These are phyloP conservation scores for Zapus hudsonius DNA, from an alignment of 2,113 vertebrate genomes.

Conservation along the genomic window DNA sequence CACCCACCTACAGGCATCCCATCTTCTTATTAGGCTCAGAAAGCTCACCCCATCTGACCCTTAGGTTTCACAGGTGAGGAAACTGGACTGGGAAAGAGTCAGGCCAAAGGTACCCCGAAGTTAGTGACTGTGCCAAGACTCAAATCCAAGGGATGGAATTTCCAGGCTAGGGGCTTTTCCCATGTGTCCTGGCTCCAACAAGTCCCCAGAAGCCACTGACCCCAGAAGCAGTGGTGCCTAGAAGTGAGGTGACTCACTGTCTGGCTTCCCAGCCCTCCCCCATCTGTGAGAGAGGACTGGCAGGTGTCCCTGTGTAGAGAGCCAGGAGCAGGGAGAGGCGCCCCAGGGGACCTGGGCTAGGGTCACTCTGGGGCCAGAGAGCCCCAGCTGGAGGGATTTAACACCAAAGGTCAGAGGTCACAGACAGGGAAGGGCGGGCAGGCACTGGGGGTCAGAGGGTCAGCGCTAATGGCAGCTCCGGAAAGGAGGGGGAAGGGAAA, in stretches of 20 bases:
- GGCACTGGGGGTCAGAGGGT: conserved; percentile 74
- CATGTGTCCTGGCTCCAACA: neutral
- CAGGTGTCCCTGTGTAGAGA: conserved; percentile 71
- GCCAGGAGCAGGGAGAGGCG: conserved; percentile 61
- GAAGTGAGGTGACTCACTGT: conserved; percentile 75
- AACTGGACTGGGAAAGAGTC: neutral
- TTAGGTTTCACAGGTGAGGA: conserved; percentile 43
- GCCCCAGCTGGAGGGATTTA: conserved; percentile 82
- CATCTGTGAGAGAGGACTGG: conserved; percentile 60
- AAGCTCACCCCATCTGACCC: conserved; percentile 53
- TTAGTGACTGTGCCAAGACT: neutral
- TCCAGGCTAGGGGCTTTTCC: conserved; percentile 30
- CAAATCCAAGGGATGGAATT: neutral
- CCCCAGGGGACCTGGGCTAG: conserved; percentile 63
- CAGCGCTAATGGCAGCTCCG: conserved; percentile 77
- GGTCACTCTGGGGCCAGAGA: conserved; percentile 76
- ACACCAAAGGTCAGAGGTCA: conserved; percentile 79
- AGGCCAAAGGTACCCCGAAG: neutral
- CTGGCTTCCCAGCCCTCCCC: conserved; percentile 68
- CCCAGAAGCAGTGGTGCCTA: conserved; percentile 70
- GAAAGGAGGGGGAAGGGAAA: conserved; percentile 72
- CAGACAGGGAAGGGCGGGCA: conserved; percentile 76
- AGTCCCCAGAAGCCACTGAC: conserved; percentile 65
- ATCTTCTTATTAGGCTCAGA: neutral
- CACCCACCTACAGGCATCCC: neutral